Evolutionary conservation across 2,888 invertebrate genomes (phyloP), one percentile per base, ranked within the genome.

Genomic region (Hypena proboscidalis): DNA sequence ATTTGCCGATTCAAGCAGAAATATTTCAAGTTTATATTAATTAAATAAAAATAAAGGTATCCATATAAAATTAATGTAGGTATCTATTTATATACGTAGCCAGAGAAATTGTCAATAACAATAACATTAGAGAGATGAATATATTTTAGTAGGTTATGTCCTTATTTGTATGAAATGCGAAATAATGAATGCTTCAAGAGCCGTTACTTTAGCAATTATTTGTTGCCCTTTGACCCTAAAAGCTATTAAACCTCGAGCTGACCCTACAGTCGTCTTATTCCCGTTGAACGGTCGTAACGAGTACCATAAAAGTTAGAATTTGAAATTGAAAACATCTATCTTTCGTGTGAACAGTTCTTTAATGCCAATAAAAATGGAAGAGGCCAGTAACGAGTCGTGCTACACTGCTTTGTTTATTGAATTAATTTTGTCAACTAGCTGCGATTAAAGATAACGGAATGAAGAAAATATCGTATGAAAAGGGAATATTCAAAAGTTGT

Each of bases 281-380:
- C 33, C 22, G 33, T 41, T 41, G 27, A 22, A 21, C 26, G n/a
- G 14, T 40, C 22, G 17, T 40, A 40, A 27, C 22, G 7, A 27
- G 30, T 17, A 17, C 22, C 26, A 20, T 38, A 17, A 36, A 40
- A 32, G 29, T 9, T 34, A 43, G 37, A 39, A 39, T 38, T 38
- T 32, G 23, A 17, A 37, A 23, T 36, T 37, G 21, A 37, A 37
- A 22, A 37, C 22, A 30, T 10, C 10, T 29, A 13, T 15, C 21
- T 8, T 14, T 37, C 22, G 22, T 22, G 37, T 15, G 29, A 32
- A 36, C 7, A 26, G 7, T 5, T 40, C 25, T 17, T 19, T 14
- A 19, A 26, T 2, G 7, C n/a, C 1, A 13, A 6, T 8, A 19
- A 32, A 39, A 31, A 17, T 25, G 17, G 15, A 19, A 25, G 15